A percentile compares a stretch with the other conserved stretches of the same genome.
phyloP scores from a whole-genome alignment of 2,888 invertebrate genomes.

The Arge pagana region DNA sequence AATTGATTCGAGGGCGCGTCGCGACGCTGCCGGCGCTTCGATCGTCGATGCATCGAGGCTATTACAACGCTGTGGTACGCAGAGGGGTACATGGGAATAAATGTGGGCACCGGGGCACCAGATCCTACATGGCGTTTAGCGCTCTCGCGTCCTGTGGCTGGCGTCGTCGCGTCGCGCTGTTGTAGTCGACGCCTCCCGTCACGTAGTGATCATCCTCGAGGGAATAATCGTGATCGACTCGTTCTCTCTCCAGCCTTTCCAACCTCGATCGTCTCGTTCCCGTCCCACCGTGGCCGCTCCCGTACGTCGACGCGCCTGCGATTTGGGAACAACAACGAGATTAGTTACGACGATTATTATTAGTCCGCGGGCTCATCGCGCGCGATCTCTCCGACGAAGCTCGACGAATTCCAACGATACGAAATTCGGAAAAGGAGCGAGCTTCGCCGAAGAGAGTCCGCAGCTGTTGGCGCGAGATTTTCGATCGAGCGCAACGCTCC shows the following conservation, averaged over 20 bases:
- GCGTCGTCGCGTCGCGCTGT: conserved; percentile 66
- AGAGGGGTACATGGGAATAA: conserved; percentile 56
- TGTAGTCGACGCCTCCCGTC: conserved; percentile 59
- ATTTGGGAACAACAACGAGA: conserved; percentile 8
- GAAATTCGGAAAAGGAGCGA: too few species aligned
- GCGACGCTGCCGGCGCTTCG: too few species aligned
- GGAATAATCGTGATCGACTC: conserved; percentile 55
- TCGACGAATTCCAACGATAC: too few species aligned
- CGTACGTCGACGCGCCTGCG: conserved; percentile 30
- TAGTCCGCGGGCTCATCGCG: too few species aligned
- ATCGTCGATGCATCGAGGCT: too few species aligned
- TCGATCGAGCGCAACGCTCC: too few species aligned
- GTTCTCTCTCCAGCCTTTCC: conserved; percentile 55
- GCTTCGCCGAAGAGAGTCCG: too few species aligned
- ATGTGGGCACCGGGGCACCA: conserved; percentile 58
- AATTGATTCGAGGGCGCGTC: too few species aligned
- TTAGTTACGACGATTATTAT: too few species aligned
- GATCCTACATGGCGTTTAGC: conserved; percentile 75
- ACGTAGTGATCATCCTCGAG: conserved; percentile 59
- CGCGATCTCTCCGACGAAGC: too few species aligned
- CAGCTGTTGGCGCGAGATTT: too few species aligned
- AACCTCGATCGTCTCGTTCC: conserved; percentile 52
- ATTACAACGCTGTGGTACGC: conserved; percentile 56
- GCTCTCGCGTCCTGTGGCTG: conserved; percentile 61
- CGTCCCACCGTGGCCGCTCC: conserved; percentile 46